These are phyloP conservation scores for Zingel zingel DNA, from an alignment of 2,113 vertebrate genomes.

Conservation along the genomic window DNA sequence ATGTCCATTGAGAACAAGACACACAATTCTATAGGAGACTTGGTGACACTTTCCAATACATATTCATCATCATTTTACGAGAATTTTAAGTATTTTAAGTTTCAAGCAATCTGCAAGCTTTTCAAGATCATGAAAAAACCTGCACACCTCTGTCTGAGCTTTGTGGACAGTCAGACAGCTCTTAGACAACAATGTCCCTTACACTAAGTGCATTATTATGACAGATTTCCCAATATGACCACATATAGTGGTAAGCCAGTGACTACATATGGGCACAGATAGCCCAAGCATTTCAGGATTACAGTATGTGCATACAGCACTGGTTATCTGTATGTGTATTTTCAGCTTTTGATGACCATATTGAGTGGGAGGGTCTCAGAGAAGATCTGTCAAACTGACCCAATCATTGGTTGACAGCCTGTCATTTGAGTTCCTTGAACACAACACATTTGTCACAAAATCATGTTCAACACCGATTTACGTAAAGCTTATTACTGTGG, in stretches of 20 bases:
- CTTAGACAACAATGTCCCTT: constrained; percentile 17
- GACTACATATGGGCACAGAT: constrained; percentile 12
- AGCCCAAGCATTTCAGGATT: constrained; percentile 3
- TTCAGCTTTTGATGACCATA: constrained; percentile 7
- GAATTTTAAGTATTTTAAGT: constrained; percentile 10
- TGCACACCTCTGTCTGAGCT: constrained; percentile 32
- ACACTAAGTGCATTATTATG: constrained; percentile 77
- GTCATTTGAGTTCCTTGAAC: constrained; percentile 5
- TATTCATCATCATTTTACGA: not conserved
- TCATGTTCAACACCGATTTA: constrained; percentile 38
- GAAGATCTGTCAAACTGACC: constrained; percentile 6
- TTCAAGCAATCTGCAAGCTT: constrained; percentile 21
- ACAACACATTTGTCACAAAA: constrained; percentile 21
- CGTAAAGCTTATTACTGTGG: constrained; percentile 20
- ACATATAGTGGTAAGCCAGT: constrained; percentile 32
- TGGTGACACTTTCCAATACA: not conserved
- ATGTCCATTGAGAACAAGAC: not conserved
- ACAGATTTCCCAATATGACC: constrained; percentile 39
- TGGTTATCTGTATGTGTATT: constrained; percentile 15
- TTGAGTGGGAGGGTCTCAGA: constrained; percentile 4
- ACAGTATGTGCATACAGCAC: constrained; percentile 1
- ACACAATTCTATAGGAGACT: not conserved
- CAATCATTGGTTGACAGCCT: constrained; percentile 26
- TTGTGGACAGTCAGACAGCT: constrained; percentile 21
- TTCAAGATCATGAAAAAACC: constrained; percentile 14